Evolutionary conservation across 2,113 vertebrate genomes (phyloP), one percentile per base, ranked within the genome.

Genomic region (Athene noctua): DNA sequence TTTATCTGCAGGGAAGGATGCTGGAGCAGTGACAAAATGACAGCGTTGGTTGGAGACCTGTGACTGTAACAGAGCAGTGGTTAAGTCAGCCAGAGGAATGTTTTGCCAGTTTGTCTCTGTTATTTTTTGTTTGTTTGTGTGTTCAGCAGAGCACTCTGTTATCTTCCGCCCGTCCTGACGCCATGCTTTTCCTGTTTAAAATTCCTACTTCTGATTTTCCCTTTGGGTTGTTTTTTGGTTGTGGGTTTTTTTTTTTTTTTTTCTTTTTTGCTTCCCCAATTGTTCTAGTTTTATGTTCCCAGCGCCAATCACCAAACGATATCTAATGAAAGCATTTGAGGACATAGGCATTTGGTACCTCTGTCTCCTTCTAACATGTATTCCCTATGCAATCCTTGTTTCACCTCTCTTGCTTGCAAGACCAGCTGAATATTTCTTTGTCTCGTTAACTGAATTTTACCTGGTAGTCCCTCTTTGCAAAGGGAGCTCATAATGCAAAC

Each of bases 141-240:
- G 98, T 97, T 98, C 97, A 97, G 98, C 97, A 63, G 96, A 96
- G 98, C 86, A 79, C 98, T 98, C 98, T 97, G 97, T 99, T 99
- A 99, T 99, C 99, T 98, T 98, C 98, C 97, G 98, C 98, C 97
- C 97, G 97, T 98, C 97, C 99, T 98, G 99, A 99, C 99, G 99
- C 99, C 99, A 98, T 97, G 97, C 98, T 99, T 98, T 99, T 99
- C 99, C 99, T 99, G 99, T 99, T 99, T 99, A 98, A 99, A 98
- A 99, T 99, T 98, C 98, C 98, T 96, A 98, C 98, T 99, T 98
- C 98, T 98, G 98, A 98, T 99, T 99, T 98, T 98, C 98, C 98
- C 98, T 98, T 97, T 93, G 92, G 90, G 80, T 94, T 93, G 15
- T 26, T 92, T 36, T 85, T 49, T 90, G 9, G 40, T 40, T 52